Conservation (phyloP, 2,888 invertebrate species). For the Bugulina stolonifera region DNA sequence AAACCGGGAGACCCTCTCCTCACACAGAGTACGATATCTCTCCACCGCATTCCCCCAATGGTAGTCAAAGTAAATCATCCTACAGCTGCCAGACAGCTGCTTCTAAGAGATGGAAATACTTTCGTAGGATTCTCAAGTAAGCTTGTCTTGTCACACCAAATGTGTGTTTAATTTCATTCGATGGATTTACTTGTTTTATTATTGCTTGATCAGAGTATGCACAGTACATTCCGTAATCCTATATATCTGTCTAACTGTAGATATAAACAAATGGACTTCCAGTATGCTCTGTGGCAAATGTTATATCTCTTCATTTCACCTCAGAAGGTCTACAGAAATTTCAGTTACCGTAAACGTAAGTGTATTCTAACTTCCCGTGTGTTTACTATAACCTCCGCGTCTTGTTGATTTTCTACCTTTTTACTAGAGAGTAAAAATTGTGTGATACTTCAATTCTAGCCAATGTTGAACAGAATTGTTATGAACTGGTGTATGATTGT, state of each 20-base stretch:
- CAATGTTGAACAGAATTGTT: too few relatives aligned
- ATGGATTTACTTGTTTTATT: too few relatives aligned
- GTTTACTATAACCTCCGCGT: too few relatives aligned
- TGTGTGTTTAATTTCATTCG: too few relatives aligned
- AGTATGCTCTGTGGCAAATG: conserved; percentile 99
- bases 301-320: conserved; percentile 85
- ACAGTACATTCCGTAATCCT: too few relatives aligned
- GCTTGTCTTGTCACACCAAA: neutral
- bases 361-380: too few relatives aligned
- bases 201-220: too few relatives aligned
- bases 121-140: conserved; percentile 13
- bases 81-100: neutral
- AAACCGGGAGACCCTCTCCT: conserved; percentile 18
- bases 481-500: too few relatives aligned
- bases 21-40: conserved; percentile 22
- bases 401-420: too few relatives aligned
- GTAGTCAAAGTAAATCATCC: neutral
- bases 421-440: too few relatives aligned
- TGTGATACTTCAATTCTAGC: too few relatives aligned
- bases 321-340: conserved; percentile 86
- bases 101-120: conserved; percentile 21
- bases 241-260: too few relatives aligned
- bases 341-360: conserved; percentile 93
- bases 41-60: conserved; percentile 8
- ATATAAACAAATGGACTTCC: conserved; percentile 98